Evolutionary conservation across 53 echinoderm and acorn worm genomes (phyloP), one percentile per base, ranked within the genome.

Genomic region (Luidia sarsii): DNA sequence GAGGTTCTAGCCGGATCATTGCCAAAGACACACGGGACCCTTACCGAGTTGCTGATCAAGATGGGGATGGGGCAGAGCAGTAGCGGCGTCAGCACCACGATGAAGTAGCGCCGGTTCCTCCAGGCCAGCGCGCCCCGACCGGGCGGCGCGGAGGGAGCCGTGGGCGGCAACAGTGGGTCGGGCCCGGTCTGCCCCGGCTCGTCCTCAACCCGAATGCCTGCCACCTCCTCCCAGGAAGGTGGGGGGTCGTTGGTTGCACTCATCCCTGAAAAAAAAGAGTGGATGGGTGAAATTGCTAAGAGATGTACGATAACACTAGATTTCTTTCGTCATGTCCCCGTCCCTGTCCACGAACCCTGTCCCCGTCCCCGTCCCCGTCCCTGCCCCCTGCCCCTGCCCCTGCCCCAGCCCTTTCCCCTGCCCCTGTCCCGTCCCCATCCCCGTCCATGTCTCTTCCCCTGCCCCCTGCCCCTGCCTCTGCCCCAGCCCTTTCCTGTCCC

Each of bases 61-160:
- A 93, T 90, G 0, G 93, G 72, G 15, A 93, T 66, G 7, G 87
- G 87, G 43, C 87, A 93, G n/a, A 90, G 90, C 23, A 90, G 5
- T 3, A 93, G 23, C 2, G 93, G 90, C 0, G 75, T 51, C 6
- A 90, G 65, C 3, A 87, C 20, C 1, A 93, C 72, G 39, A 90
- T 75, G 34, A 87, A 75, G 56, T 87, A 93, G 3, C 80, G 73
- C 48, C 93, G 79, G 69, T 90, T 90, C 65, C 59, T 48, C 73
- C 63, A 73, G 8, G 48, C 62, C 33, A 80, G 37, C 7, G 51
- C 54, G 8, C 15, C 14, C 4, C 20, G 67, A 30, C 67, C 55
- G 23, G 39, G 36, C 14, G 41, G 50, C 21, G 25, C n/a, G 30
- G 49, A 50, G 2, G 34, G 32, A 15, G 20, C 7, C 7, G 35